A percentile compares a stretch with the other conserved stretches of the same genome.
Conservation (phyloP, 1,140 invertebrate species). For the Drosophila bocqueti region DNA sequence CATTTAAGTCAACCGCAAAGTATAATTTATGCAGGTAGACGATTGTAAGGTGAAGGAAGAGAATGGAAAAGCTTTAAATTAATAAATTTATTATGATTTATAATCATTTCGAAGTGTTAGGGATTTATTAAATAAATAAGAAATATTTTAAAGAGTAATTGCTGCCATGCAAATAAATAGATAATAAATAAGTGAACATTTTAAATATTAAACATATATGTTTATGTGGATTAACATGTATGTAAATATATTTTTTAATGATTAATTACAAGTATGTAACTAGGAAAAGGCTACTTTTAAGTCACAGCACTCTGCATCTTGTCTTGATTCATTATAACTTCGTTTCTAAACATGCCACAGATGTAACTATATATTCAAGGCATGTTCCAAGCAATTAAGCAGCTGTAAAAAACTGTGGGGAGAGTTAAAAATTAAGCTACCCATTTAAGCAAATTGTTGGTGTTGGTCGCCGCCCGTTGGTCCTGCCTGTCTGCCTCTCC, state of each 20-base stretch:
- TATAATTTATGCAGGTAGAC: conserved; percentile 24
- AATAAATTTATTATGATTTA: neutral
- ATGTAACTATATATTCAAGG: conserved; percentile 53
- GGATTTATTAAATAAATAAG: neutral
- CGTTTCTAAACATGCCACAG: conserved; percentile 35
- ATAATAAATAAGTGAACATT: neutral
- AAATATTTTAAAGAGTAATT: neutral
- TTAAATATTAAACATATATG: neutral
- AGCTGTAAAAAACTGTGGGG: conserved; percentile 36
- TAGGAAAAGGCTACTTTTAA: conserved; percentile 2
- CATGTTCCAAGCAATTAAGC: conserved; percentile 67
- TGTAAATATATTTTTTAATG: too few relatives aligned
- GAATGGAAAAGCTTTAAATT: neutral
- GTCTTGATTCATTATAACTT: conserved; percentile 35
- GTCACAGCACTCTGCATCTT: conserved; percentile 43
- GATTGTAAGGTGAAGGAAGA: neutral
- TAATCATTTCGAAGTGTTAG: neutral
- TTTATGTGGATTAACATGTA: neutral
- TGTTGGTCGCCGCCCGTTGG: conserved; percentile 67
- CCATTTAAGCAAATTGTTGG: conserved; percentile 64
- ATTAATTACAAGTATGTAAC: neutral
- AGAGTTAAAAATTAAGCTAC: conserved; percentile 47
- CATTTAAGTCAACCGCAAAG: conserved; percentile 14
- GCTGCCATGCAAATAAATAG: neutral
- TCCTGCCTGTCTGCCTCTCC: conserved; percentile 54